Percentiles rank a stretch among this genome's conserved stretches.
Conservation (phyloP, 2,797 vertebrate species). For the Gallinago stenura region DNA sequence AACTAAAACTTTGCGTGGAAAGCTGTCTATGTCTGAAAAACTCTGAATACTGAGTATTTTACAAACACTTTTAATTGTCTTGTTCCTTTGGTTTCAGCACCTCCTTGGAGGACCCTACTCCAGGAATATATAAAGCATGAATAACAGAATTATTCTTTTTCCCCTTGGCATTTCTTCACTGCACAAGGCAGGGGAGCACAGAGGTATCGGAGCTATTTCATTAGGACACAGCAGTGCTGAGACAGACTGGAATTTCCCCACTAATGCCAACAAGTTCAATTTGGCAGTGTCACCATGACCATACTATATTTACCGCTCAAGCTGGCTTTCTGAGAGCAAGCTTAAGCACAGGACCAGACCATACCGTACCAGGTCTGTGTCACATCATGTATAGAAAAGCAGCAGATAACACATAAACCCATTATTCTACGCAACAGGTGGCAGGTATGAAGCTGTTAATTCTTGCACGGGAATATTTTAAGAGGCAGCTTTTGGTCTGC, state of each 20-base stretch:
- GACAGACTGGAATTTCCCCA: neutral
- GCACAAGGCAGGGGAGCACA: neutral
- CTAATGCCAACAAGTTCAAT: neutral
- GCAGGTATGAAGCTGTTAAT: neutral
- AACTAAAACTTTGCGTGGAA: neutral
- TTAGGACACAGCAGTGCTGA: rapidly evolving
- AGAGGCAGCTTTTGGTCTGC: neutral
- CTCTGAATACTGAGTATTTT: neutral
- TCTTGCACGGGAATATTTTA: rapidly evolving
- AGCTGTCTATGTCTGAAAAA: neutral
- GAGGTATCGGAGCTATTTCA: neutral
- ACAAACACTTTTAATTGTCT: neutral
- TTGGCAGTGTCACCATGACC: neutral
- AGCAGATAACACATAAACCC: neutral
- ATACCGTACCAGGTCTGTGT: neutral
- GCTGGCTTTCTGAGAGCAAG: neutral
- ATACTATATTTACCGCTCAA: neutral
- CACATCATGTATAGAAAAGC: neutral
- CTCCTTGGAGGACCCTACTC: neutral
- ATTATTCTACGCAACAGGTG: neutral
- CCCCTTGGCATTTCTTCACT: neutral
- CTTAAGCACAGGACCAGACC: neutral
- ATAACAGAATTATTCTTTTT: neutral
- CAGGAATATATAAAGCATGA: rapidly evolving
- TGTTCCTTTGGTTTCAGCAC: neutral